Percentiles rank a stretch among this genome's conserved stretches.
These are phyloP conservation scores for Rotaria socialis DNA, from an alignment of 2,888 invertebrate species.

Conservation along the genomic window DNA sequence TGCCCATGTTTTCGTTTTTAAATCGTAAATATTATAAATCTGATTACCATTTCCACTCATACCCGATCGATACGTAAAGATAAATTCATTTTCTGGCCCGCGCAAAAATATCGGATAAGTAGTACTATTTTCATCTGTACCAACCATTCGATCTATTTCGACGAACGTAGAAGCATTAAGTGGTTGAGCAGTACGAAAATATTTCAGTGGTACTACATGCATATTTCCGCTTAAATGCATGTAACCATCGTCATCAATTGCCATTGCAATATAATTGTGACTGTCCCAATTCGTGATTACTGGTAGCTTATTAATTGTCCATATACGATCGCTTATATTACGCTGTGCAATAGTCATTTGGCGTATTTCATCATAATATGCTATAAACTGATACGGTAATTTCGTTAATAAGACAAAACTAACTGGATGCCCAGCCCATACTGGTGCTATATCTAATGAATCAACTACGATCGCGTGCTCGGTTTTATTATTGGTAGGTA, in stretches of 20 bases:
- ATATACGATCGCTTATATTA: neutral
- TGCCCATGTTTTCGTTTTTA: neutral
- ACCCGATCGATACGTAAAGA: neutral
- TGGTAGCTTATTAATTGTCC: neutral
- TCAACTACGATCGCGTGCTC: neutral
- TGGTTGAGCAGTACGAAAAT: neutral
- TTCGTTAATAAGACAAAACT: neutral
- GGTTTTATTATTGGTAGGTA: neutral
- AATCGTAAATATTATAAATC: neutral
- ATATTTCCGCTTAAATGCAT: neutral
- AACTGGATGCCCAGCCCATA: neutral
- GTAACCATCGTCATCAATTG: neutral
- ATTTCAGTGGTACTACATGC: neutral
- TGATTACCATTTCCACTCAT: constrained; percentile 8
- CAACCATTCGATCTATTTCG: neutral
- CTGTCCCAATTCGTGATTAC: neutral
- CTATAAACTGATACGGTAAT: neutral
- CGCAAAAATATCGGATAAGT: neutral
- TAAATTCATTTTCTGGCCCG: neutral
- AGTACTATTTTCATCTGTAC: neutral
- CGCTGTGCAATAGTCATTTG: neutral
- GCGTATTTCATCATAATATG: neutral
- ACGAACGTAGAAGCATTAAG: neutral
- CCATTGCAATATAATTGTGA: neutral
- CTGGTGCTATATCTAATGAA: neutral